phyloP scores from a whole-genome alignment of 2,888 invertebrate species.

The Apoda limacodes region DNA sequence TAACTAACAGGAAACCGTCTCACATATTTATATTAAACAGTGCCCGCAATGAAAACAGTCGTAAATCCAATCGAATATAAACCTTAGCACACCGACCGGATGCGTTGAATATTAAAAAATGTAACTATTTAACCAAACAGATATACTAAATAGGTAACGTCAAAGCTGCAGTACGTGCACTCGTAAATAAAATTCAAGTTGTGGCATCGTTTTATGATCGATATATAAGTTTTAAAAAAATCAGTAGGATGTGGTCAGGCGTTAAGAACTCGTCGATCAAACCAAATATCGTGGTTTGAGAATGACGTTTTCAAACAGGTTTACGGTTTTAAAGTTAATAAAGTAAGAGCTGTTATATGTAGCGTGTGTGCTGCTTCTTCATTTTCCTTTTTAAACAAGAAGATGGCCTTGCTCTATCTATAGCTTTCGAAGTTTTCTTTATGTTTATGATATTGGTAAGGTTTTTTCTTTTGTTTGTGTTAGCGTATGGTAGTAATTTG shows the following conservation, averaged over 20 bases:
- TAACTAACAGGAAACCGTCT: constrained; percentile 58
- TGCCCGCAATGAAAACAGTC: constrained; percentile 64
- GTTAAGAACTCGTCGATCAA: constrained; percentile 32
- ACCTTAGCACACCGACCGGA: constrained; percentile 48
- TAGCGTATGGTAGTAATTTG: too few relatives aligned
- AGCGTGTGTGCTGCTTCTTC: constrained; percentile 18
- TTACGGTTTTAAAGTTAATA: constrained; percentile 29
- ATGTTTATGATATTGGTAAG: too few relatives aligned
- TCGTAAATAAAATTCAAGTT: constrained; percentile 34
- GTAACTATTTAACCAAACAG: constrained; percentile 49
- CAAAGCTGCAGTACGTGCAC: constrained; percentile 28
- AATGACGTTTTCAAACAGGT: constrained; percentile 28
- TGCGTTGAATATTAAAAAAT: constrained; percentile 56
- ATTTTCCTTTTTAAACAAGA: too few relatives aligned
- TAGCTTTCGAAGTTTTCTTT: too few relatives aligned
- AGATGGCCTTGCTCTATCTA: too few relatives aligned
- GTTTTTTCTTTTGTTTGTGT: too few relatives aligned
- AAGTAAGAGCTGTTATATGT: constrained; percentile 24
- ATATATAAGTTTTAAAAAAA: constrained; percentile 46
- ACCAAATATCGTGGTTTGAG: constrained; percentile 38
- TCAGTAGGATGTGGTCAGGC: constrained; percentile 53
- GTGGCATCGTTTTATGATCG: constrained; percentile 44
- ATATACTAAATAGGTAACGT: constrained; percentile 42
- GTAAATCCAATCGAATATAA: constrained; percentile 65
- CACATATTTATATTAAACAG: constrained; percentile 63